A percentile compares a stretch with the other conserved stretches of the same genome.
Evolutionary conservation across 2,113 vertebrate genomes (phyloP).

Genomic region (Geococcyx californianus): DNA sequence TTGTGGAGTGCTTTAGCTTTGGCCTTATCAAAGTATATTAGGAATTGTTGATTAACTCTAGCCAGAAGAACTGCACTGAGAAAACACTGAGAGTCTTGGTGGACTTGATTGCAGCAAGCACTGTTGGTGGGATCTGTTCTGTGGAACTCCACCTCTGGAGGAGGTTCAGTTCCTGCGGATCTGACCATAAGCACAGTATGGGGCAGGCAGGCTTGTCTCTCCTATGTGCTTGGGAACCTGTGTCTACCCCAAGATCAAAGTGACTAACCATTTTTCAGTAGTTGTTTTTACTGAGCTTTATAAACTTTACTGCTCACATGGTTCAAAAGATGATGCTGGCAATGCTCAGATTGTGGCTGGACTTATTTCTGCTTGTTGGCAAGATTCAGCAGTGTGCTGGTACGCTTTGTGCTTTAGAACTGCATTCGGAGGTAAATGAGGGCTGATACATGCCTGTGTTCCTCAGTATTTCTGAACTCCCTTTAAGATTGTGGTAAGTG

Average conservation of each 20-base stretch:
- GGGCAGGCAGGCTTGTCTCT: not conserved
- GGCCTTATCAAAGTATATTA: not conserved
- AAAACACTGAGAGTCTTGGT: not conserved
- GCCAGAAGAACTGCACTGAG: not conserved
- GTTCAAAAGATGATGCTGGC: not conserved
- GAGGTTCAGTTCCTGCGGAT: not conserved
- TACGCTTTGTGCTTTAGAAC: not conserved
- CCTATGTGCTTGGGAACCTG: not conserved
- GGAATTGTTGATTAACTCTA: not conserved
- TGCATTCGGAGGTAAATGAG: not conserved
- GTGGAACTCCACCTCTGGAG: not conserved
- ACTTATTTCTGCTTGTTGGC: not conserved
- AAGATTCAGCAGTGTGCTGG: not conserved
- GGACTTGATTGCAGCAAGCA: fast-evolving
- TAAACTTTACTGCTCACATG: not conserved
- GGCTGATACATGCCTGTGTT: fast-evolving
- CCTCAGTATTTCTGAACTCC: not conserved
- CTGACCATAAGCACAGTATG: not conserved
- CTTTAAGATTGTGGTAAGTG: not conserved
- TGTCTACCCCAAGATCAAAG: fast-evolving
- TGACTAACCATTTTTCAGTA: too few relatives aligned
- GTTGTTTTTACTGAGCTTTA: too few relatives aligned
- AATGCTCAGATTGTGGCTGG: fast-evolving
- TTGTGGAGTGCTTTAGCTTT: not conserved
- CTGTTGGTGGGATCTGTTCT: not conserved